Base-by-base conservation (phyloP, 2,797 vertebrate species). In the Sebastes taczanowskii region DNA sequence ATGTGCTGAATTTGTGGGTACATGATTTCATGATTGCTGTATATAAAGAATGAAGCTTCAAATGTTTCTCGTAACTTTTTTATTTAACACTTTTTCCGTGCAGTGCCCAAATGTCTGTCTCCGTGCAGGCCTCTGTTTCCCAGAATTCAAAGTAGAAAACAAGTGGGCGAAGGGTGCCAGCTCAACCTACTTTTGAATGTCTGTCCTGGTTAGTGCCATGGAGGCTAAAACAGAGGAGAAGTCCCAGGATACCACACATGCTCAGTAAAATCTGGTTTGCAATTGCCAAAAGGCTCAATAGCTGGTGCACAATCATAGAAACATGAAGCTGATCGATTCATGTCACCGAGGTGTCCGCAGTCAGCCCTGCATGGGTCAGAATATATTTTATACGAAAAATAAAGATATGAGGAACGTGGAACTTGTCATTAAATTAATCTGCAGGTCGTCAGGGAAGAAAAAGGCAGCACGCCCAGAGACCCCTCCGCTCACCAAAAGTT, bases 81-180 rank as follows among this genome's bases (percentile, higher is more conserved):
- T 16, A n/a, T 58, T 75, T 35, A 34, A 64, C 5, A 20, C 1
- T 1, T 16, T 7, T 0, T 64, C 34, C 22, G 8, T 55, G n/a
- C 53, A 82, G 16, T n/a, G 69, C 75, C 83, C 70, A 79, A 3
- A 35, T 72, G 11, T 69, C 6, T 23, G 29, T 52, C 18, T 58
- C 25, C 9, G 6, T 53, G n/a, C 29, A 62, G 82, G 83, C 87
- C 87, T 86, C 90, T 70, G 68, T 77, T 93, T 94, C 95, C 95
- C 95, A 92, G 83, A 82, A 86, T 95, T 90, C 94, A 82, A 29
- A 3, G 52, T 83, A 73, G 22, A 32, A 10, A 58, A 60, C 20
- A 13, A 16, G 58, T 59, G 30, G 49, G 85, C 72, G 86, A 97
- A 97, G 92, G 96, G 38, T 96, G 96, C 95, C 95, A 94, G 94